A percentile compares a stretch with the other conserved stretches of the same genome.
Evolutionary conservation across 2,113 vertebrate species (phyloP).

Genomic region (Poecilia latipinna): DNA sequence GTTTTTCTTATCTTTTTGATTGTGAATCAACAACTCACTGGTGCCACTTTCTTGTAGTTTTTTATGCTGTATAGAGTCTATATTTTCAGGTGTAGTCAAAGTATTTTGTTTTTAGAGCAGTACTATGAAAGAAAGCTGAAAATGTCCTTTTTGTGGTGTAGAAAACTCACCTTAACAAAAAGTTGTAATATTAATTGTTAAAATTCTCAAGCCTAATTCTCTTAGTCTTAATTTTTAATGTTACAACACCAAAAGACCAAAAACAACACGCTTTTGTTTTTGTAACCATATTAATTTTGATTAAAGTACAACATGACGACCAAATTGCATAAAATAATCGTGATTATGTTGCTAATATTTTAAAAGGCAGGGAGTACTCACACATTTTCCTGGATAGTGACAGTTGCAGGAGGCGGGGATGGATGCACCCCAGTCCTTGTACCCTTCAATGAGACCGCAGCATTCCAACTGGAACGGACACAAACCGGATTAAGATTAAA

Average conservation of each 20-base stretch:
- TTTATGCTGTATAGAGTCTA: too few relatives aligned
- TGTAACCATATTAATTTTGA: neutral
- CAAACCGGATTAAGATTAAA: neutral
- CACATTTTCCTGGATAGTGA: conserved; percentile 74
- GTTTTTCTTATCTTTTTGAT: neutral
- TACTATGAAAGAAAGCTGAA: too few relatives aligned
- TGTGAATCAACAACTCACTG: neutral
- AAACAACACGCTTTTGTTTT: neutral
- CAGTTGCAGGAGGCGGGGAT: conserved; percentile 74
- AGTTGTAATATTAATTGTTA: too few relatives aligned
- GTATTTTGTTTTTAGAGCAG: too few relatives aligned
- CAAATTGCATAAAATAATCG: neutral
- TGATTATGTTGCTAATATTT: neutral
- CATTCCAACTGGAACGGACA: conserved; percentile 67
- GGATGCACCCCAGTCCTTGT: conserved; percentile 74
- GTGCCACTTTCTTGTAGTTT: neutral
- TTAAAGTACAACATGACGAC: neutral
- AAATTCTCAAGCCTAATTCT: too few relatives aligned
- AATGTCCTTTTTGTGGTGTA: too few relatives aligned
- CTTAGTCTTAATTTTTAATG: too few relatives aligned
- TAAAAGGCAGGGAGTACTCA: conserved; percentile 37
- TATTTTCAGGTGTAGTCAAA: too few relatives aligned
- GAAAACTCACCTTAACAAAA: too few relatives aligned
- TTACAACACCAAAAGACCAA: too few relatives aligned
- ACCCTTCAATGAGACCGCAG: conserved; percentile 73